A percentile compares a stretch with the other conserved stretches of the same genome.
Evolutionary conservation across 1,140 invertebrate genomes (phyloP).

Genomic region (Ceratina australensis): DNA sequence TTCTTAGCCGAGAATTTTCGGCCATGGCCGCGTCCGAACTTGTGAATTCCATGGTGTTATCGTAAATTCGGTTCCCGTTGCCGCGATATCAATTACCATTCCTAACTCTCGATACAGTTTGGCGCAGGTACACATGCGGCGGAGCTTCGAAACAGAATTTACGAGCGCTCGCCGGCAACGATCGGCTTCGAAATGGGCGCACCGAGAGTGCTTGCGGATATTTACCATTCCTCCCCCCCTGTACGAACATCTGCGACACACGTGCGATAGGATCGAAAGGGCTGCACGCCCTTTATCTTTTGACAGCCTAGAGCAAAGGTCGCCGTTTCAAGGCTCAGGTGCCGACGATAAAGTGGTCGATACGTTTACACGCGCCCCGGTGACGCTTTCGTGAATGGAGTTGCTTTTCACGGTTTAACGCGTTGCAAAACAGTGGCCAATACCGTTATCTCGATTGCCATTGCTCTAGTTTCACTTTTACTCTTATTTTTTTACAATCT

Average conservation of each 20-base stretch:
- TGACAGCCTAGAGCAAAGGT: slow-evolving; percentile 4
- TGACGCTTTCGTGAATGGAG: slow-evolving; percentile 6
- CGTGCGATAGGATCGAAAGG: slow-evolving; percentile 28
- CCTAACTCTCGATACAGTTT: slow-evolving; percentile 45
- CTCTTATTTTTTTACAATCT: too few relatives aligned
- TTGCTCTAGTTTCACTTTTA: too few relatives aligned
- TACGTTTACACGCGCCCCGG: slow-evolving; percentile 37
- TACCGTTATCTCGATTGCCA: too few relatives aligned
- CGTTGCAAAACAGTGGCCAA: not conserved
- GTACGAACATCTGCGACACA: slow-evolving; percentile 53
- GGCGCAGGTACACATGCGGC: slow-evolving; percentile 2
- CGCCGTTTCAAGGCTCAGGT: slow-evolving; percentile 53
- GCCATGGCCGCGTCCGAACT: not conserved
- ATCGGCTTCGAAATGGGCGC: slow-evolving; percentile 7
- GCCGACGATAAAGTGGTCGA: slow-evolving; percentile 51
- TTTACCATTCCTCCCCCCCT: slow-evolving; percentile 51
- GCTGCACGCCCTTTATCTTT: slow-evolving; percentile 48
- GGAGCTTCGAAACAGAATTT: slow-evolving; percentile 39
- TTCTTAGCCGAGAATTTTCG: not conserved
- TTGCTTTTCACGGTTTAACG: not conserved
- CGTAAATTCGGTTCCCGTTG: slow-evolving; percentile 19
- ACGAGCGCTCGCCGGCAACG: slow-evolving; percentile 27
- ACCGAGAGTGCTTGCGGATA: slow-evolving; percentile 6
- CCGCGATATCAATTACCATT: slow-evolving; percentile 35
- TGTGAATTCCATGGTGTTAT: not conserved